Percentiles rank a stretch among this genome's conserved stretches.
phyloP scores from a whole-genome alignment of 2,113 vertebrate genomes.

The Perca flavescens region DNA sequence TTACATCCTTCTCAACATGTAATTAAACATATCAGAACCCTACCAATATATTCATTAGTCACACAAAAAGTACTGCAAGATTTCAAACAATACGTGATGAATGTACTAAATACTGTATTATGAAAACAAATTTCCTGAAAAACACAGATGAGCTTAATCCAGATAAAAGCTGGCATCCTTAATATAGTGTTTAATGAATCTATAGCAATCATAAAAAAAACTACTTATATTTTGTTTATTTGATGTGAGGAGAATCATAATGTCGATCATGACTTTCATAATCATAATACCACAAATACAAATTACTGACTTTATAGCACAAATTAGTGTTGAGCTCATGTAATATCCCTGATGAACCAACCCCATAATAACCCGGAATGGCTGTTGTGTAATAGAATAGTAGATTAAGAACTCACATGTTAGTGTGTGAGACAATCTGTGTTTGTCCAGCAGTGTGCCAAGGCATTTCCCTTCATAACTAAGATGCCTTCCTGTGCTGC shows the following conservation, averaged over 20 bases:
- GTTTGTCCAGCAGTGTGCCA: not conserved
- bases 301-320: not conserved
- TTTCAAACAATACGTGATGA: not conserved
- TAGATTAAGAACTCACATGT: constrained; percentile 8
- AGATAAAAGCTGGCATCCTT: not conserved
- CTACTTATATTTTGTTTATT: not conserved
- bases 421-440: constrained; percentile 24
- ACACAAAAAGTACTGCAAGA: not conserved
- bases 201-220: not conserved
- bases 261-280: not conserved
- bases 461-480: constrained; percentile 20
- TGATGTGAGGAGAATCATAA: not conserved
- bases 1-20: not conserved
- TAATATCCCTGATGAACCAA: constrained; percentile 5
- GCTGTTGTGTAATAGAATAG: not conserved
- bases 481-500: constrained; percentile 12
- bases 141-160: not conserved
- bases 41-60: not conserved
- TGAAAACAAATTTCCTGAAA: not conserved
- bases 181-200: not conserved
- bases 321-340: not conserved
- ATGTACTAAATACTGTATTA: not conserved
- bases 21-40: constrained; percentile 8
- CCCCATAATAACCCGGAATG: not conserved
- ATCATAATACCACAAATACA: not conserved